Conservation (phyloP, 2,888 invertebrate species). For the Netelia melanura region DNA sequence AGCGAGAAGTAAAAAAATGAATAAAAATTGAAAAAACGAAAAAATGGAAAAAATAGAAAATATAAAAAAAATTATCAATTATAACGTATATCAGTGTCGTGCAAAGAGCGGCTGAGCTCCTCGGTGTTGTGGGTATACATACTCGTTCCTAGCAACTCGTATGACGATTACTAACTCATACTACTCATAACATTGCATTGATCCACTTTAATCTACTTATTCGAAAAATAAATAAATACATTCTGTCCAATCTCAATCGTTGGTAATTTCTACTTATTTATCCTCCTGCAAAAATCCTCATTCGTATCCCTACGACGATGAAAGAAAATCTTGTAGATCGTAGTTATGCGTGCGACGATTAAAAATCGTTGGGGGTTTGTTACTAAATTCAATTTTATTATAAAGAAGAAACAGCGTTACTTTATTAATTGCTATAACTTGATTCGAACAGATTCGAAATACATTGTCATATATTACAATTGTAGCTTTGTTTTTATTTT, state of each 20-base stretch:
- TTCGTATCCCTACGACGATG: background rate
- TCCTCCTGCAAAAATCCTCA: conserved; percentile 5
- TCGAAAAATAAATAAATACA: conserved; percentile 84
- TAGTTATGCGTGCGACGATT: no score
- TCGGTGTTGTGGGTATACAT: conserved; percentile 85
- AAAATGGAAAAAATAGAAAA: background rate
- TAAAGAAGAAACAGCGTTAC: conserved; percentile 76
- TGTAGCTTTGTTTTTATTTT: conserved; percentile 64
- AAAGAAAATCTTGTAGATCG: background rate
- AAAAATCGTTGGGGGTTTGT: no score
- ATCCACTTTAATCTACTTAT: conserved; percentile 84
- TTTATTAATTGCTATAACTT: conserved; percentile 79
- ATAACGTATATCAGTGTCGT: conserved; percentile 84
- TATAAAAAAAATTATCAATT: conserved; percentile 70
- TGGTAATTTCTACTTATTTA: conserved; percentile 19
- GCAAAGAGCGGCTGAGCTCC: conserved; percentile 83
- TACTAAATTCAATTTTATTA: conserved; percentile 21
- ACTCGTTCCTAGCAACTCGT: conserved; percentile 84
- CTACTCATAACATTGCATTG: conserved; percentile 84
- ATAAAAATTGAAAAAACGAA: background rate
- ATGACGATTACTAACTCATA: conserved; percentile 84
- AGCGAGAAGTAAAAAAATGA: conserved; percentile 33
- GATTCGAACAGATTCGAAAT: conserved; percentile 76
- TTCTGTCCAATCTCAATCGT: conserved; percentile 82
- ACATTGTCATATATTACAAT: conserved; percentile 76